Evolutionary conservation across 2,797 vertebrate genomes (phyloP).

Genomic region (Philypnodon macrostomus): DNA sequence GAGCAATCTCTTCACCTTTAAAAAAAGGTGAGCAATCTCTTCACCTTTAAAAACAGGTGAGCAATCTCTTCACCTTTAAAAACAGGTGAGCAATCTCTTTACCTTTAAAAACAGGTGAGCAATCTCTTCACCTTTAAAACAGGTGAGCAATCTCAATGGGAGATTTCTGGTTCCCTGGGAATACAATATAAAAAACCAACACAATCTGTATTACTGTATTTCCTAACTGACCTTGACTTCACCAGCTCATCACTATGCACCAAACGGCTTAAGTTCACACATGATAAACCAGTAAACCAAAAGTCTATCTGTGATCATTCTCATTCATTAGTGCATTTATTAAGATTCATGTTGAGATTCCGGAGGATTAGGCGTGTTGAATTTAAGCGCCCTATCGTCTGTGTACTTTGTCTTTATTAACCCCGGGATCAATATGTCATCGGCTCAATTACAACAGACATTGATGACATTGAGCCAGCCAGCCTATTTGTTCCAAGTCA

Average conservation of each 20-base stretch:
- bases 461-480: constrained; percentile 63
- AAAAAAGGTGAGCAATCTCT: no score
- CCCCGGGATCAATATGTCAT: constrained; percentile 73
- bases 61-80: no score
- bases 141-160: no score
- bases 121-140: no score
- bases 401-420: constrained; percentile 75
- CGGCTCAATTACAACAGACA: constrained; percentile 67
- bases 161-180: not conserved
- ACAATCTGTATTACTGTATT: constrained; percentile 12
- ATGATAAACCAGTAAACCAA: constrained; percentile 11
- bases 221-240: constrained; percentile 1
- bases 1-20: no score
- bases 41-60: no score
- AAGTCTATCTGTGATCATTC: constrained; percentile 23
- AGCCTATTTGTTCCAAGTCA: constrained; percentile 65
- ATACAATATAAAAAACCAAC: not conserved
- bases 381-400: constrained; percentile 50
- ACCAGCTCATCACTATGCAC: constrained; percentile 15
- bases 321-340: constrained; percentile 30
- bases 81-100: no score
- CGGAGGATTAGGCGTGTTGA: constrained; percentile 41
- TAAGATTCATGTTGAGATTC: constrained; percentile 49
- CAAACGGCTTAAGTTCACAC: constrained; percentile 17
- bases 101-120: no score